phyloP scores from a whole-genome alignment of 2,113 vertebrate species.

The Paratilapia polleni region DNA sequence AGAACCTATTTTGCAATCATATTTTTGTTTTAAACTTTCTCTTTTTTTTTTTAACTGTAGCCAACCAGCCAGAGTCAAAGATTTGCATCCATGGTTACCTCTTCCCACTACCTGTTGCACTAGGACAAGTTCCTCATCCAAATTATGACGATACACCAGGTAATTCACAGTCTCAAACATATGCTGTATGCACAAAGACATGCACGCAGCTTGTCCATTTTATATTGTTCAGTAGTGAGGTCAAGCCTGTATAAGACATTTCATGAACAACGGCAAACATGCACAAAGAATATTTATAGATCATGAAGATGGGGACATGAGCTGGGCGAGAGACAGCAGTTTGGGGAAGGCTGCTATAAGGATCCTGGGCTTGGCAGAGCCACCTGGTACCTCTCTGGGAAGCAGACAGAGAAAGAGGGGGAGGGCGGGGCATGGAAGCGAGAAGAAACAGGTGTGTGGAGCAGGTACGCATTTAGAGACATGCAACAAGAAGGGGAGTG shows the following conservation, averaged over 20 bases:
- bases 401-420: neutral
- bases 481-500: neutral
- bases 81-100: slow-evolving; percentile 88
- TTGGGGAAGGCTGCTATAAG: neutral
- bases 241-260: neutral
- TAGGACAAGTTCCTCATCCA: slow-evolving; percentile 85
- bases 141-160: slow-evolving; percentile 87
- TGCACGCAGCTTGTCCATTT: neutral
- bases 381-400: neutral
- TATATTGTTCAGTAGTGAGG: neutral
- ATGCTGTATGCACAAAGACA: neutral
- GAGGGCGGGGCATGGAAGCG: neutral
- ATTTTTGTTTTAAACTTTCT: neutral
- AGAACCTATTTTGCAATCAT: too few relatives aligned
- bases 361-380: neutral
- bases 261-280: neutral
- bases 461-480: neutral
- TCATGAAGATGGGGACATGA: neutral
- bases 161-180: slow-evolving; percentile 44
- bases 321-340: neutral
- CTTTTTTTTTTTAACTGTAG: slow-evolving; percentile 57
- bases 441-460: neutral
- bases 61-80: slow-evolving; percentile 87
- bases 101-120: slow-evolving; percentile 86
- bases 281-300: neutral